Evolutionary conservation across 2,888 invertebrate genomes (phyloP).

Genomic region (Polydrusus tereticollis): DNA sequence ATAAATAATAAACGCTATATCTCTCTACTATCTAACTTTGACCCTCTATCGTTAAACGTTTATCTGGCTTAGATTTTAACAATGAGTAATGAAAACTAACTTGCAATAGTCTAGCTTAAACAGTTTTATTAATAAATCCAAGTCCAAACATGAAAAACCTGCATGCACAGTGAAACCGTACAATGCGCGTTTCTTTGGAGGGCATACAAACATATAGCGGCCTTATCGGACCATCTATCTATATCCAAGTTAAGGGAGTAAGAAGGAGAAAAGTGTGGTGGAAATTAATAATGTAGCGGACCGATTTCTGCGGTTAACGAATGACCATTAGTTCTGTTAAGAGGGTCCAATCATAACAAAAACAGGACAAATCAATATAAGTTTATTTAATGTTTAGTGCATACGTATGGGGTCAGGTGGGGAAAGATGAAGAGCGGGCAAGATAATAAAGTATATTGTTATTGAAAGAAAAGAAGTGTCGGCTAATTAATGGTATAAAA

Average conservation of each 20-base stretch:
- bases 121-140: neutral
- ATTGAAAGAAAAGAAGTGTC: no score
- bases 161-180: slow-evolving; percentile 9
- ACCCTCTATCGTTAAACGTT: no score
- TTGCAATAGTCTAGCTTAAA: neutral
- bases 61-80: no score
- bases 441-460: no score
- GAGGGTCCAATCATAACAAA: neutral
- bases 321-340: slow-evolving; percentile 1
- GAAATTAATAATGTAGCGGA: neutral
- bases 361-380: neutral
- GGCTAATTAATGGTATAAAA: no score
- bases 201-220: slow-evolving; percentile 7
- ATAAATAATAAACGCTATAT: no score
- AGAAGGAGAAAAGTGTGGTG: neutral
- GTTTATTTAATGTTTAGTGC: neutral
- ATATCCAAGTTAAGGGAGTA: slow-evolving; percentile 6
- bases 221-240: slow-evolving; percentile 1
- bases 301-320: slow-evolving; percentile 13
- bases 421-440: no score
- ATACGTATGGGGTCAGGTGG: neutral
- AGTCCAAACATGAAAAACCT: neutral
- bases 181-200: neutral
- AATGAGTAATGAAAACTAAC: neutral
- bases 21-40: no score